Evolutionary conservation across 2,797 vertebrate genomes (phyloP).

Genomic region (Sebastes wilsoni): DNA sequence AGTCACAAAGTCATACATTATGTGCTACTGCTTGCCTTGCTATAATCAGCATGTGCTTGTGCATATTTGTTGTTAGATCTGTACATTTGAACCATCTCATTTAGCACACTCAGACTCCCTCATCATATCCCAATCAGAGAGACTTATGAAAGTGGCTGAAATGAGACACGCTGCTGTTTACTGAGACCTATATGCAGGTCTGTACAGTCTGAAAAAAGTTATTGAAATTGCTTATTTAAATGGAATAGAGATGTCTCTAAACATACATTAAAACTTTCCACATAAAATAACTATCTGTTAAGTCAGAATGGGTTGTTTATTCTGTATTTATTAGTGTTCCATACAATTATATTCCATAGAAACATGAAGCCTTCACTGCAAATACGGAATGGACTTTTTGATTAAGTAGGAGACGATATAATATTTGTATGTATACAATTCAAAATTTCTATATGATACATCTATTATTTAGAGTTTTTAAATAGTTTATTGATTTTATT

Average conservation of each 20-base stretch:
- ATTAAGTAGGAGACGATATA: too few species aligned
- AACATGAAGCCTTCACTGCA: too few species aligned
- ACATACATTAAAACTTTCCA: background rate
- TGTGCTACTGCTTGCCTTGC: background rate
- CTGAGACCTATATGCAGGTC: background rate
- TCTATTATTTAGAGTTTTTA: too few species aligned
- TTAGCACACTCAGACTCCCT: conserved; percentile 15
- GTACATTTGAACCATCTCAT: conserved; percentile 1
- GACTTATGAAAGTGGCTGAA: conserved; percentile 29
- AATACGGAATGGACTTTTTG: too few species aligned
- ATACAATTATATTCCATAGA: too few species aligned
- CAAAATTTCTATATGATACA: too few species aligned
- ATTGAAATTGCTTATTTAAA: background rate
- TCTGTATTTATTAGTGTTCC: too few species aligned
- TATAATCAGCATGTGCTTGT: conserved; percentile 40
- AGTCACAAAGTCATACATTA: background rate
- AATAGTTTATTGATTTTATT: too few species aligned
- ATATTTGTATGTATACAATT: too few species aligned
- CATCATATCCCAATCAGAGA: conserved; percentile 41
- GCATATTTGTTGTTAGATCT: background rate
- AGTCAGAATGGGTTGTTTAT: too few species aligned
- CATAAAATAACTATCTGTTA: background rate
- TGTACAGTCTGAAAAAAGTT: background rate
- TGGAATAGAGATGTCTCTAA: background rate
- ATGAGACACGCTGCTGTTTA: background rate